A percentile compares a stretch with the other conserved stretches of the same genome.
phyloP scores from a whole-genome alignment of 2,113 vertebrate genomes.

The Callorhinus ursinus region DNA sequence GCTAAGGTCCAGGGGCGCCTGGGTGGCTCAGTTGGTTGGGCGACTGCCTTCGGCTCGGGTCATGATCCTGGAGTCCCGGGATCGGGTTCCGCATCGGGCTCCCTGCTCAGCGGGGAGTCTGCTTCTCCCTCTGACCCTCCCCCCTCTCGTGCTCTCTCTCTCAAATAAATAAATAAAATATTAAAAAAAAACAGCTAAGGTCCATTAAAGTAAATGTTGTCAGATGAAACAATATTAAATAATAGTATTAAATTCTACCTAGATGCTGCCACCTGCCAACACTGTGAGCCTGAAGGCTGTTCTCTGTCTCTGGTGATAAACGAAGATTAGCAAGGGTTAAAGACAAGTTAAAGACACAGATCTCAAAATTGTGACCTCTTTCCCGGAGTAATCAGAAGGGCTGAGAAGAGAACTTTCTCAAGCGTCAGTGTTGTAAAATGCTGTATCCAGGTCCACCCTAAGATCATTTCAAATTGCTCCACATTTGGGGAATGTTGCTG shows the following conservation, averaged over 20 bases:
- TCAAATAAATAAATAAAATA: no score
- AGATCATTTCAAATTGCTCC: neutral
- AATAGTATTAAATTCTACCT: neutral
- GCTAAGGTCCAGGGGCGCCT: neutral
- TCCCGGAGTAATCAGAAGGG: neutral
- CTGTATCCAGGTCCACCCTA: neutral
- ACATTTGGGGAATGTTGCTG: neutral
- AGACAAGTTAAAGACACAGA: neutral
- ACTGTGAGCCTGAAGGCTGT: neutral
- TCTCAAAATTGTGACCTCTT: neutral
- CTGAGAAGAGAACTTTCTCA: neutral
- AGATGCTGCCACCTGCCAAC: neutral
- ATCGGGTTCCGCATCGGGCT: no score
- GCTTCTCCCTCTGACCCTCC: no score
- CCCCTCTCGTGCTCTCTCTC: no score
- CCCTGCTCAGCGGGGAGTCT: no score
- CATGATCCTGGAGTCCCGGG: no score
- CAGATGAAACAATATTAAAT: neutral
- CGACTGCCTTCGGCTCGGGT: no score
- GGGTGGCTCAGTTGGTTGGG: no score
- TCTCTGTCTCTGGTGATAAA: neutral
- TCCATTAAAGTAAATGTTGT: slow-evolving; percentile 8
- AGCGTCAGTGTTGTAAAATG: neutral
- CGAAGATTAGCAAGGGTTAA: neutral
- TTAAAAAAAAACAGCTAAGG: neutral